A percentile compares a stretch with the other conserved stretches of the same genome.
Conservation (phyloP, 1,140 invertebrate species). For the Cotesia typhae region DNA sequence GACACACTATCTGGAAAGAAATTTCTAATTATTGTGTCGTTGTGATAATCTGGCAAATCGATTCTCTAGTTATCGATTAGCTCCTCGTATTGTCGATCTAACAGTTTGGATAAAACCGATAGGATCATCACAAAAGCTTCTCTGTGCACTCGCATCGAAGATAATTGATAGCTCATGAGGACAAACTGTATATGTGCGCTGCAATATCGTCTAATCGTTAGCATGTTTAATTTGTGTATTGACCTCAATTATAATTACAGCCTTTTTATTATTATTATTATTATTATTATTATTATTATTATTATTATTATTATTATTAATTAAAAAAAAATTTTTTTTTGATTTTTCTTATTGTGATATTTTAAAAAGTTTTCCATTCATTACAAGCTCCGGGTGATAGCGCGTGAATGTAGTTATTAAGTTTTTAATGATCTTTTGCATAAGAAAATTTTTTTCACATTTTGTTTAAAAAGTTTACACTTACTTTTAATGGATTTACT, state of each 20-base stretch:
- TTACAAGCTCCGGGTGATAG: too few relatives aligned
- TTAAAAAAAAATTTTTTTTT: not conserved
- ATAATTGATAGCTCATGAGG: constrained; percentile 47
- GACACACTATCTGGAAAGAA: too few relatives aligned
- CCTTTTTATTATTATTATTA: not conserved
- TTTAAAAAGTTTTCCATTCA: too few relatives aligned
- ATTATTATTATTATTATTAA: not conserved
- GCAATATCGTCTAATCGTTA: constrained; percentile 41
- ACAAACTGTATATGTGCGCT: constrained; percentile 35
- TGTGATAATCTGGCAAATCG: too few relatives aligned
- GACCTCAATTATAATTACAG: constrained; percentile 45
- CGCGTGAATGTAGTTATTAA: too few relatives aligned
- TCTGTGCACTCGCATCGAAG: constrained; percentile 16
- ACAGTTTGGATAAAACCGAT: not conserved
- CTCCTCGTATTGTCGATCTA: not conserved
- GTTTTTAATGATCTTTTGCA: too few relatives aligned
- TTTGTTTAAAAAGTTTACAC: too few relatives aligned
- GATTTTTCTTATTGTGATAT: not conserved
- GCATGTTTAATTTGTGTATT: constrained; percentile 46
- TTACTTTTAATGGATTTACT: too few relatives aligned
- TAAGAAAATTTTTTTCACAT: too few relatives aligned
- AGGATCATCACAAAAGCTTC: constrained; percentile 12
- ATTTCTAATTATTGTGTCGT: too few relatives aligned
- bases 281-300: too few relatives aligned
- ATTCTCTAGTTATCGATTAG: not conserved